These are phyloP conservation scores for Luidia sarsii DNA, from an alignment of 53 echinoderm and acorn worm genomes.

Conservation along the genomic window DNA sequence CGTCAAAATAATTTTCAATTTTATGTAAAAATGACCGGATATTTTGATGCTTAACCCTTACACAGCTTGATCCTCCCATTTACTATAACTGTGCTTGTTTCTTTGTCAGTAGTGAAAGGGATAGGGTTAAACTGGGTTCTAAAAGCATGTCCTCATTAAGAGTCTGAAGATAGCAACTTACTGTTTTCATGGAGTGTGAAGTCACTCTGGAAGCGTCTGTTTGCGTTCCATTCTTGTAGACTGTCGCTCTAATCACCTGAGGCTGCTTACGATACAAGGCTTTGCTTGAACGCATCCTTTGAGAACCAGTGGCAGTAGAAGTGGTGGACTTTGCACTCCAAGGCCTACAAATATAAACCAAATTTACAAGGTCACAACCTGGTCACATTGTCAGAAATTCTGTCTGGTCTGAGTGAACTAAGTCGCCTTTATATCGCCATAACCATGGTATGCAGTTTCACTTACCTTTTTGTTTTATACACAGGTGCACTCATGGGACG, in stretches of 20 bases:
- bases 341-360: conserved; percentile 67
- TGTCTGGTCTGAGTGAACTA: too few species aligned
- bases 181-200: conserved; percentile 87
- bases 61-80: too few species aligned
- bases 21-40: too few species aligned
- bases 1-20: too few species aligned
- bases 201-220: conserved; percentile 74
- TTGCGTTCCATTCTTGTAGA: conserved; percentile 77
- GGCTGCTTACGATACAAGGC: conserved; percentile 77
- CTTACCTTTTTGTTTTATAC: conserved; percentile 68
- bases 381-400: too few species aligned
- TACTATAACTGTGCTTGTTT: too few species aligned
- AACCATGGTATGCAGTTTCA: background rate
- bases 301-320: conserved; percentile 62
- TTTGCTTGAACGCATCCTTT: conserved; percentile 53
- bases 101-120: too few species aligned
- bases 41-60: too few species aligned
- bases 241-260: conserved; percentile 74
- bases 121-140: too few species aligned
- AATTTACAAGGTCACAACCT: too few species aligned
- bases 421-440: background rate
- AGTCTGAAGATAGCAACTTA: conserved; percentile 35
- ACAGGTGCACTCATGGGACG: conserved; percentile 91
- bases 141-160: too few species aligned
- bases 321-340: conserved; percentile 81